Evolutionary conservation across 2,113 vertebrate genomes (phyloP).

Genomic region (Amazona guildingii): DNA sequence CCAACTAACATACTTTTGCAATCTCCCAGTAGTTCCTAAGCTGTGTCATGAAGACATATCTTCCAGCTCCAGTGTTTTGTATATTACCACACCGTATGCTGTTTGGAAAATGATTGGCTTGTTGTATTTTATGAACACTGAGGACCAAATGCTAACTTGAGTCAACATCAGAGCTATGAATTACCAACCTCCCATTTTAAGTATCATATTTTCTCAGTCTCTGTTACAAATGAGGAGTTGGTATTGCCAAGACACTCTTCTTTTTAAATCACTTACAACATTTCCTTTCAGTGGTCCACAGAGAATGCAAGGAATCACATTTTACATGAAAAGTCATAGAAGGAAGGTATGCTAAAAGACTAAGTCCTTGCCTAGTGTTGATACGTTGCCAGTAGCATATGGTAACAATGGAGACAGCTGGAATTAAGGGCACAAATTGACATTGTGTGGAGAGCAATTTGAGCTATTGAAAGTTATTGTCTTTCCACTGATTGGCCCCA

Average conservation of each 20-base stretch:
- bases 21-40: not conserved
- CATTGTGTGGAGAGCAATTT: not conserved
- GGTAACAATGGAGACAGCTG: not conserved
- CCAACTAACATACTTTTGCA: not conserved
- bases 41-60: not conserved
- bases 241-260: not conserved
- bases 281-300: not conserved
- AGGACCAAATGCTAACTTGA: not conserved
- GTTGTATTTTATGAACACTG: not conserved
- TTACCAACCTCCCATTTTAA: not conserved
- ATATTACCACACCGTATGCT: not conserved
- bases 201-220: not conserved
- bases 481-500: not conserved
- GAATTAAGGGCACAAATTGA: not conserved
- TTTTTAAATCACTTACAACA: not conserved
- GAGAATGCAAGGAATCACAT: not conserved
- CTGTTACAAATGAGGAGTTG: not conserved
- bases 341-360: not conserved
- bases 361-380: not conserved
- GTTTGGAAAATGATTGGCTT: not conserved
- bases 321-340: not conserved
- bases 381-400: not conserved
- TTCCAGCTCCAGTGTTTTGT: not conserved
- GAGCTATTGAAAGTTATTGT: not conserved
- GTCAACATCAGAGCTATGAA: not conserved